Evolutionary conservation across 2,888 invertebrate genomes (phyloP).

Genomic region (Heteropelma amictum): DNA sequence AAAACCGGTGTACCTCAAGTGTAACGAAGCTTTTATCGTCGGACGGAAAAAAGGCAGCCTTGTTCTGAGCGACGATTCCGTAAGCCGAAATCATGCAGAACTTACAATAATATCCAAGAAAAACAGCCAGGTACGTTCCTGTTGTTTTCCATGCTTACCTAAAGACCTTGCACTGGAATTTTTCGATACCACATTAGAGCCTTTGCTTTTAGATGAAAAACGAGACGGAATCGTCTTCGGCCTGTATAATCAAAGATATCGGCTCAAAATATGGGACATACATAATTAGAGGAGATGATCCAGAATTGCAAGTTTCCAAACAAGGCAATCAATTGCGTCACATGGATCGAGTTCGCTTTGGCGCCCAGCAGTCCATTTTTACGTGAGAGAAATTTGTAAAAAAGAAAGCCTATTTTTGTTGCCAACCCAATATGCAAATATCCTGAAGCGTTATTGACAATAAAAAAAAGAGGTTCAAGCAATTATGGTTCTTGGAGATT

Average conservation of each 20-base stretch:
- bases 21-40: slow-evolving; percentile 11
- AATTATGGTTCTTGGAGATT: background rate
- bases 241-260: slow-evolving; percentile 27
- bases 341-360: slow-evolving; percentile 35
- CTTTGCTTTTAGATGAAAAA: background rate
- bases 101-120: slow-evolving; percentile 10
- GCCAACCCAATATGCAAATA: background rate
- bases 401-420: background rate
- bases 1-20: slow-evolving; percentile 13
- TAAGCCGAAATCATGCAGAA: slow-evolving; percentile 45
- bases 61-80: slow-evolving; percentile 22
- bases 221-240: slow-evolving; percentile 15
- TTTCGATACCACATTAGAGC: background rate
- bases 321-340: slow-evolving; percentile 16
- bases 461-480: no score
- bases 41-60: slow-evolving; percentile 41
- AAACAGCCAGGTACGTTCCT: background rate
- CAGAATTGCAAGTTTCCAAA: background rate
- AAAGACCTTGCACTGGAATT: background rate
- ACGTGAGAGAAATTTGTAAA: slow-evolving; percentile 17
- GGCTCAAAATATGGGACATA: slow-evolving; percentile 43
- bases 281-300: background rate
- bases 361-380: slow-evolving; percentile 31
- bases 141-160: background rate
- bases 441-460: background rate